Evolutionary conservation across 2,888 invertebrate species (phyloP), one percentile per base, ranked within the genome.

Genomic region (Mythimna lalbum): DNA sequence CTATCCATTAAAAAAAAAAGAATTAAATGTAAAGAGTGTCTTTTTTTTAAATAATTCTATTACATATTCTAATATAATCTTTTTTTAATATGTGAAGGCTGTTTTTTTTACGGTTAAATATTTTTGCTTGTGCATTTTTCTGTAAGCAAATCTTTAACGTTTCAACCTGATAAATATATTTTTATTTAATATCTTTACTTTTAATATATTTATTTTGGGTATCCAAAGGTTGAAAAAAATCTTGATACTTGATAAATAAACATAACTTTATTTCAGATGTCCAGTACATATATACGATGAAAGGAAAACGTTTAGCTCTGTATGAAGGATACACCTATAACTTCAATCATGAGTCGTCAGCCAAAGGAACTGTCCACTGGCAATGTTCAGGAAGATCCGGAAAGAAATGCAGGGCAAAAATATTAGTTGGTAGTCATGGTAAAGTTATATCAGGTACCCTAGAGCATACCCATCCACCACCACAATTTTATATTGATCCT

Each of bases 401-500:
- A 7, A 56, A 53, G 21, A 64, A 60, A 19, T 77, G 73, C 52
- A 67, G 36, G 33, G 67, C 68, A 2, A 78, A 69, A 21, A 47
- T 77, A 21, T 10, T 56, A 3, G 12, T 78, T 19, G 52, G 68
- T 50, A 6, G 3, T 53, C 1, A 9, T 6, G 52, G 17, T 43
- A 53, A n/a, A 4, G 33, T 78, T 36, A 7, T 69, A 53, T 39
- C 60, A 17, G 55, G 59, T 2, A 59, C 33, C 5, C 0, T 55
- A 1, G 33, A 60, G 1, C 78, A 78, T 21, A 78, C 5, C 12
- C 78, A 78, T 56, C 23, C 49, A 23, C 69, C 69, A 27, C 60
- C 73, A 12, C 52, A 14, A 10, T 76, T 67, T 53, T 36, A 31
- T 23, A n/a, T 73, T 33, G 12, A 31, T 43, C 23, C 39, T 14